A percentile compares a stretch with the other conserved stretches of the same genome.
Conservation (phyloP, 2,888 invertebrate genomes). For the Noctua pronuba region DNA sequence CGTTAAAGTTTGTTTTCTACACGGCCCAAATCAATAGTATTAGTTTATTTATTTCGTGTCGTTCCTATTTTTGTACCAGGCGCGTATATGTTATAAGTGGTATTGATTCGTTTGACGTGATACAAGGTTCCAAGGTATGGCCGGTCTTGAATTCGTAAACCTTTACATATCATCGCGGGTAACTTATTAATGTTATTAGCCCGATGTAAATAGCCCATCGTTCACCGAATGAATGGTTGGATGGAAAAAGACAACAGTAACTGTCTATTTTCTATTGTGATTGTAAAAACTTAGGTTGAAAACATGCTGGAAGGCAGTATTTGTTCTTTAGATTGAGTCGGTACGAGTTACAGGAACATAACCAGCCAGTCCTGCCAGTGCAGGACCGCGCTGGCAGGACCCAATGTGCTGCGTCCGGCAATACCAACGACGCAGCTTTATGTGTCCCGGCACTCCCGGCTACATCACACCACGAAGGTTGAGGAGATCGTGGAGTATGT, state of each 20-base stretch:
- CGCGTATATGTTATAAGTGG: constrained; percentile 34
- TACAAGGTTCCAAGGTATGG: constrained; percentile 1
- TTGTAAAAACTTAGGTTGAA: background rate
- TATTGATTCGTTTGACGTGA: constrained; percentile 49
- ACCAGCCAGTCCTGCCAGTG: too few species aligned
- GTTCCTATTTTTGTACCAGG: constrained; percentile 49
- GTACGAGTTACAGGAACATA: background rate
- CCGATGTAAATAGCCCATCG: background rate
- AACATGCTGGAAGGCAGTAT: background rate
- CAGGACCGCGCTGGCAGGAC: too few species aligned
- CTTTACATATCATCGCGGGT: background rate
- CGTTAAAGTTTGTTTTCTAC: background rate
- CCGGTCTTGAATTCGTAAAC: constrained; percentile 11
- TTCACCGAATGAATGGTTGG: background rate
- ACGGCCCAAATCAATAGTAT: constrained; percentile 41
- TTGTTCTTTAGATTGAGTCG: background rate
- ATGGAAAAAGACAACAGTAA: background rate
- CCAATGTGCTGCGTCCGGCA: too few species aligned
- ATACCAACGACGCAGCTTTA: too few species aligned
- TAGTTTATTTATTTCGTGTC: constrained; percentile 49
- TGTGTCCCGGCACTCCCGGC: too few species aligned
- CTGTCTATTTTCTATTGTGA: background rate
- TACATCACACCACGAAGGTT: too few species aligned
- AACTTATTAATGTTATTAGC: background rate
- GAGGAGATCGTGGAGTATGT: too few species aligned